phyloP scores from a whole-genome alignment of 2,888 invertebrate species.

The Bembecia ichneumoniformis region DNA sequence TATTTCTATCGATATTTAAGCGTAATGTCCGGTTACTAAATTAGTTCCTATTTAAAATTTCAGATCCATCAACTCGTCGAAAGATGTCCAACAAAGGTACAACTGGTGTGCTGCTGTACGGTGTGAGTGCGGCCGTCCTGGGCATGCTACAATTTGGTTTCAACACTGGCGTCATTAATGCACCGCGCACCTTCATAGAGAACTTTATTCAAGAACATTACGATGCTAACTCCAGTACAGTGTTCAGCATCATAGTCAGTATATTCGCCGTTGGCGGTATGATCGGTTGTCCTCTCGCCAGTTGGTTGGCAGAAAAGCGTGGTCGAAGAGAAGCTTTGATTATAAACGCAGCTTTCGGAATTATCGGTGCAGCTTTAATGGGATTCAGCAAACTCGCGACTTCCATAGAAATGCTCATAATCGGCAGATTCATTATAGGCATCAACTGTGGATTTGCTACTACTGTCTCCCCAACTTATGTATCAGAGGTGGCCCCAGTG shows the following conservation, averaged over 20 bases:
- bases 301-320: slow-evolving; percentile 78
- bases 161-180: slow-evolving; percentile 81
- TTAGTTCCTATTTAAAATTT: slow-evolving; percentile 12
- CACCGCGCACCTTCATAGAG: slow-evolving; percentile 75
- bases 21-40: too few relatives aligned
- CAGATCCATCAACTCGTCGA: slow-evolving; percentile 29
- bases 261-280: slow-evolving; percentile 86
- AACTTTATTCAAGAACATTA: slow-evolving; percentile 73
- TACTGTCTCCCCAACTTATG: slow-evolving; percentile 64
- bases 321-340: slow-evolving; percentile 79
- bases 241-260: slow-evolving; percentile 79
- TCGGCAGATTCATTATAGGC: slow-evolving; percentile 81
- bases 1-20: too few relatives aligned
- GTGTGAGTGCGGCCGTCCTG: slow-evolving; percentile 76
- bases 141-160: slow-evolving; percentile 82
- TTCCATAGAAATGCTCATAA: slow-evolving; percentile 79
- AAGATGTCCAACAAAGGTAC: slow-evolving; percentile 60
- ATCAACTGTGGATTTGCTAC: slow-evolving; percentile 79
- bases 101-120: slow-evolving; percentile 75
- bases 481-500: slow-evolving; percentile 61
- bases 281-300: slow-evolving; percentile 83
- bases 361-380: slow-evolving; percentile 77
- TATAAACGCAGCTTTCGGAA: slow-evolving; percentile 75
- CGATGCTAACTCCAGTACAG: slow-evolving; percentile 53
- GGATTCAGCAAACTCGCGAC: slow-evolving; percentile 74